These are phyloP conservation scores for Bathynomus jamesi DNA, from an alignment of 1,140 invertebrate genomes.

Conservation along the genomic window DNA sequence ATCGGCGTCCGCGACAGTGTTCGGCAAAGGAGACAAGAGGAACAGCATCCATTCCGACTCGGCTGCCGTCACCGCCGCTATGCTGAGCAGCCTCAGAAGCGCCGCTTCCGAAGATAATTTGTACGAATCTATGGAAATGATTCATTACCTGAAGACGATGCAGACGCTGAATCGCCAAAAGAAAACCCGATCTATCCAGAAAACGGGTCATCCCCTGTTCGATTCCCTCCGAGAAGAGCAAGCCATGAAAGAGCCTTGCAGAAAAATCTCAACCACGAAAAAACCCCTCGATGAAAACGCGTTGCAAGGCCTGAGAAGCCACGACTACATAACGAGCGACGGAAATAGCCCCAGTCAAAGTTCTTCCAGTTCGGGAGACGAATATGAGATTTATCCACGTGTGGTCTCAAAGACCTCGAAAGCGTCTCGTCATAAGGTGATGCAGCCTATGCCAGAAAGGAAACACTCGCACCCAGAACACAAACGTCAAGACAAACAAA, in stretches of 20 bases:
- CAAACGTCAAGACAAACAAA: background rate
- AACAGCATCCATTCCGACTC: conserved; percentile 21
- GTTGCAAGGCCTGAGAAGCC: background rate
- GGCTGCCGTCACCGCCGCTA: conserved; percentile 11
- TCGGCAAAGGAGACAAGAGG: conserved; percentile 16
- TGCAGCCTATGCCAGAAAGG: background rate
- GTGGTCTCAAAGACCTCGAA: background rate
- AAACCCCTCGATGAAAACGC: background rate
- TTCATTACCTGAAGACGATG: conserved; percentile 31
- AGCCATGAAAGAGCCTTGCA: conserved; percentile 18
- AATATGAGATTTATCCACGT: conserved; percentile 16
- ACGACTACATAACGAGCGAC: conserved; percentile 2
- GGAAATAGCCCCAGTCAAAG: conserved; percentile 27
- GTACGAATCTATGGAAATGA: conserved; percentile 33
- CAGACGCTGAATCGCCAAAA: conserved; percentile 24
- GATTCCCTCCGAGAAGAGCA: conserved; percentile 30
- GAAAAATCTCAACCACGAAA: background rate
- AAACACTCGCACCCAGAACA: conserved; percentile 10
- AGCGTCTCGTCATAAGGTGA: background rate
- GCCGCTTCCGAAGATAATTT: conserved; percentile 27
- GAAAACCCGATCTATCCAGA: conserved; percentile 24
- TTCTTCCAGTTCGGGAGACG: conserved; percentile 33
- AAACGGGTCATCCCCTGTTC: conserved; percentile 33
- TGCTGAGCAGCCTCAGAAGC: conserved; percentile 10
- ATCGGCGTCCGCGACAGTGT: conserved; percentile 14